Percentiles rank a stretch among this genome's conserved stretches.
These are phyloP conservation scores for Myripristis murdjan DNA, from an alignment of 2,797 vertebrate genomes.

Conservation along the genomic window DNA sequence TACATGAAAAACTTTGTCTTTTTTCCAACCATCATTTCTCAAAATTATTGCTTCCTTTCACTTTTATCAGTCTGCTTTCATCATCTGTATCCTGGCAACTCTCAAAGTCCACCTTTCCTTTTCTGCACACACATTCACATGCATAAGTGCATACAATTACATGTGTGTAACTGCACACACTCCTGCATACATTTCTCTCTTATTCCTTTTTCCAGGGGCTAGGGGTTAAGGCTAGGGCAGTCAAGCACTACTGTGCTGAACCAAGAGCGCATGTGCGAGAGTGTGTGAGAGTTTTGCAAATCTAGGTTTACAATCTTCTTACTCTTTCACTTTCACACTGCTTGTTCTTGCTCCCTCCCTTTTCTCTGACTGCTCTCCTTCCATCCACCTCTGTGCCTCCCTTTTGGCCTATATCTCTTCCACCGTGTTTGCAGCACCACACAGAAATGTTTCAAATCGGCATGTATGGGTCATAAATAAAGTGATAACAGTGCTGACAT, in stretches of 20 bases:
- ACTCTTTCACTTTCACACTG: background rate
- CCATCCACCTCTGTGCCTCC: background rate
- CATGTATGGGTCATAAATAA: conserved; percentile 35
- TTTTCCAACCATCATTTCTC: too few species aligned
- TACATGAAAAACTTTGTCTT: too few species aligned
- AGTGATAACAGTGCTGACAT: background rate
- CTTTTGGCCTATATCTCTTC: background rate
- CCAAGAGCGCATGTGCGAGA: too few species aligned
- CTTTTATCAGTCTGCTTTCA: too few species aligned
- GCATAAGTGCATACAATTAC: background rate
- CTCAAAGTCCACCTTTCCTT: background rate
- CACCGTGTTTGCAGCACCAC: background rate
- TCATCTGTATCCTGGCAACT: too few species aligned
- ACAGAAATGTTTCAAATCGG: conserved; percentile 23
- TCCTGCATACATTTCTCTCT: background rate
- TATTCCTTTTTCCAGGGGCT: too few species aligned
- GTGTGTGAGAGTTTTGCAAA: too few species aligned
- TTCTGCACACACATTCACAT: too few species aligned
- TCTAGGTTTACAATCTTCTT: background rate
- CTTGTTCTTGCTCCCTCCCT: background rate
- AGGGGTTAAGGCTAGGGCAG: too few species aligned
- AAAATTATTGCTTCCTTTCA: too few species aligned
- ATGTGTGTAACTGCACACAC: conserved; percentile 7
- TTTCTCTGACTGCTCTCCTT: background rate
- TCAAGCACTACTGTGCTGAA: too few species aligned